Conservation (phyloP, 2,113 vertebrate genomes). For the Eidolon helvum region DNA sequence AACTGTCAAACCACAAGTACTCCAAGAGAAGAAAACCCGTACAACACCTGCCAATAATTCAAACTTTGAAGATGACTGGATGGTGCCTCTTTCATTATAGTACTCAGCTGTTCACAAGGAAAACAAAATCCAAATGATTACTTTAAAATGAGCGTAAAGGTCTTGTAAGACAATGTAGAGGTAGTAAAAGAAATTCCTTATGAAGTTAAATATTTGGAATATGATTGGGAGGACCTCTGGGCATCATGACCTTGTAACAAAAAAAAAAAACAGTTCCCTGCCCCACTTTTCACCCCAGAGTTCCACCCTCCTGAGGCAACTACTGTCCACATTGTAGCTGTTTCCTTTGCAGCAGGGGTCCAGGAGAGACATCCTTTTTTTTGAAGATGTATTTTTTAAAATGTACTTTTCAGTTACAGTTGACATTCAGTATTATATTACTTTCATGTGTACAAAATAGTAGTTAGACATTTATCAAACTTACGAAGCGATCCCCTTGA, state of each 20-base stretch:
- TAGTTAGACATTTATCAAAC: too few relatives aligned
- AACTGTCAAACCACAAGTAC: slow-evolving; percentile 62
- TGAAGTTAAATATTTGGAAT: not conserved
- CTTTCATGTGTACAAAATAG: too few relatives aligned
- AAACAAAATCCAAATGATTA: slow-evolving; percentile 40
- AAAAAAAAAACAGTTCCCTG: not conserved
- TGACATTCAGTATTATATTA: too few relatives aligned
- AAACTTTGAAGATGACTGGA: slow-evolving; percentile 10
- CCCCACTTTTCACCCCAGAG: not conserved
- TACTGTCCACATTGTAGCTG: not conserved
- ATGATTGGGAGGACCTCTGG: not conserved
- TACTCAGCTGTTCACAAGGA: slow-evolving; percentile 38
- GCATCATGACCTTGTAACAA: not conserved
- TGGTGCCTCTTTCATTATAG: not conserved
- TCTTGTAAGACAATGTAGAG: not conserved
- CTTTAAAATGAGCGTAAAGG: slow-evolving; percentile 36
- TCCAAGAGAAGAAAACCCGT: not conserved
- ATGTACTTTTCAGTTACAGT: too few relatives aligned
- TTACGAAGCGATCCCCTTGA: too few relatives aligned
- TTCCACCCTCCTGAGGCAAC: not conserved
- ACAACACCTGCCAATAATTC: slow-evolving; percentile 45
- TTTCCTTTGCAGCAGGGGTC: not conserved
- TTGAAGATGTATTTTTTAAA: too few relatives aligned
- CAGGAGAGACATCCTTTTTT: not conserved
- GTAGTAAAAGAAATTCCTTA: slow-evolving; percentile 29